Conservation (phyloP, 2,113 vertebrate species). For the Cavia aperea region DNA sequence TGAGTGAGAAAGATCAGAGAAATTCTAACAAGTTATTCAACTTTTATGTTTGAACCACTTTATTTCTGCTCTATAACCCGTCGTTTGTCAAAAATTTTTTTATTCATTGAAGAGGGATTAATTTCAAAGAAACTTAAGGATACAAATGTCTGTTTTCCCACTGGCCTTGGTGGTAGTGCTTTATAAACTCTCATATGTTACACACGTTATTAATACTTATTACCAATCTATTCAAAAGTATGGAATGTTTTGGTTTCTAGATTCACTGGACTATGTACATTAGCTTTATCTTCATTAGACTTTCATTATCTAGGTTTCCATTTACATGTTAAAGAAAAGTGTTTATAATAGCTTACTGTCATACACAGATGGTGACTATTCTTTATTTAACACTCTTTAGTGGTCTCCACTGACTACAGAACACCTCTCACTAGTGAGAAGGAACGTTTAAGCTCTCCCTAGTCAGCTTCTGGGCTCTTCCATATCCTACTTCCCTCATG, state of each 20-base stretch:
- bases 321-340: conserved; percentile 9
- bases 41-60: not conserved
- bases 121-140: not conserved
- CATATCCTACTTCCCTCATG: not conserved
- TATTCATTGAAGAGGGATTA: conserved; percentile 3
- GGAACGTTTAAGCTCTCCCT: not conserved
- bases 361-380: not conserved
- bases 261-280: not conserved
- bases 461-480: not conserved
- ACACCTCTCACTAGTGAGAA: not conserved
- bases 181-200: not conserved
- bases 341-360: not conserved
- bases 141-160: not conserved
- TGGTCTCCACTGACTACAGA: not conserved
- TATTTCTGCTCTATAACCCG: conserved; percentile 14
- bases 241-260: not conserved
- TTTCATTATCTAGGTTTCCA: not conserved
- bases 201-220: not conserved
- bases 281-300: not conserved
- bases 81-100: not conserved
- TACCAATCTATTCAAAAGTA: not conserved
- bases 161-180: not conserved
- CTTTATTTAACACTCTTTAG: not conserved
- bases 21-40: not conserved
- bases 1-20: conserved; percentile 40